Base-by-base conservation (phyloP, 1,140 invertebrate species). In the Drosophila sp. region DNA sequence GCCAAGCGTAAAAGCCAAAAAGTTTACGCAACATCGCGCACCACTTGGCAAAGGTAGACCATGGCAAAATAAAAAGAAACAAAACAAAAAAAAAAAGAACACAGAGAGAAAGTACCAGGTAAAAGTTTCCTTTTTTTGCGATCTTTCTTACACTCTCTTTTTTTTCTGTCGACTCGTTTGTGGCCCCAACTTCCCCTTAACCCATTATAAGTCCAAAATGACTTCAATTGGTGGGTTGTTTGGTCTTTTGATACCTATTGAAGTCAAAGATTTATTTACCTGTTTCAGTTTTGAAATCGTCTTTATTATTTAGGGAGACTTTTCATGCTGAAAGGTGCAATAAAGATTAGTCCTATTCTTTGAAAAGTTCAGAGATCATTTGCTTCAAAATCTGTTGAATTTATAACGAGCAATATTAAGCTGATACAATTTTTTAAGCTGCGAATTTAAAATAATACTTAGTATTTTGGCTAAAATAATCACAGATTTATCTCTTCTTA, bases 1-100 rank as follows among this genome's bases (percentile, higher is more conserved):
- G 69, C 57, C 68, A 65, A 72, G 76, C 60, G 56, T 69, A 82
- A 66, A 72, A 72, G 79, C 80, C 70, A 81, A 82, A 77, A 76
- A 73, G 67, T 77, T 82, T 70, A 79, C 67, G 58, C 69, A 72
- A 70, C 76, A 82, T 68, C 66, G 79, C 75, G 32, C 70, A 11
- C 33, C 63, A 68, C 68, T 81, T 69, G 72, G 60, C 58, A 61
- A 79, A 79, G 70, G 64, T 60, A 65, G 55, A 33, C 50, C 50
- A 29, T 30, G 25, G 27, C 25, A 27, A 55, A 57, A 35, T 32
- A 30, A 58, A 58, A 70, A 64, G 63, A 50, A 50, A 50, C 44
- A 50, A 47, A 25, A 47, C 23, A 17, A 17, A 44, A 47, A 47
- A 47, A 23, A 47, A 47, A 23, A 47, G n/a, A 23, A 8, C 11